phyloP scores from a whole-genome alignment of 2,113 vertebrate genomes.

The Grammomys dolichurus region DNA sequence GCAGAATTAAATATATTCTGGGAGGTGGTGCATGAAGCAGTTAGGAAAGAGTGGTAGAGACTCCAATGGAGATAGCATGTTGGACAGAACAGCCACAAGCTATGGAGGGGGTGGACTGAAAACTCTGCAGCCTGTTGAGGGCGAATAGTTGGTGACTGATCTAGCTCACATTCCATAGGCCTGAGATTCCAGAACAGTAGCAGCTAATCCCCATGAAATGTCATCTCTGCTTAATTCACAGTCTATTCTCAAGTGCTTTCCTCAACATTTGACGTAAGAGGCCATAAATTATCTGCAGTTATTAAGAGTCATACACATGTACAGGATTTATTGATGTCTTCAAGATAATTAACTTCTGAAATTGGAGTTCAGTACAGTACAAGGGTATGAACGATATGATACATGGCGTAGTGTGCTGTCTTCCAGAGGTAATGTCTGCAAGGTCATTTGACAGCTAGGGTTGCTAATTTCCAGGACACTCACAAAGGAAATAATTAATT shows the following conservation, averaged over 20 bases:
- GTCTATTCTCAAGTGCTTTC: conserved; percentile 67
- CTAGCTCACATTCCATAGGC: conserved; percentile 27
- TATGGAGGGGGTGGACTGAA: not conserved
- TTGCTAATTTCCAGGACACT: conserved; percentile 42
- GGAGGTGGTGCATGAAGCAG: not conserved
- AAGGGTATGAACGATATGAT: not conserved
- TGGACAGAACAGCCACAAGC: too few species aligned
- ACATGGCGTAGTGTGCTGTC: not conserved
- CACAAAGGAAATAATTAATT: conserved; percentile 46
- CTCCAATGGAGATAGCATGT: not conserved
- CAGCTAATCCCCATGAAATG: conserved; percentile 79
- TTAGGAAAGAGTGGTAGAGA: not conserved
- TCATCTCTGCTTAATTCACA: conserved; percentile 65
- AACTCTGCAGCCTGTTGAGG: not conserved
- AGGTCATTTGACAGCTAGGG: not conserved
- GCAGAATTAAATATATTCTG: not conserved
- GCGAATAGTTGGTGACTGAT: not conserved
- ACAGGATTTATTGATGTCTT: conserved; percentile 36
- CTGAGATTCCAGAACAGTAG: conserved; percentile 73
- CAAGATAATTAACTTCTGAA: conserved; percentile 27
- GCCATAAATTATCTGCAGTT: conserved; percentile 67
- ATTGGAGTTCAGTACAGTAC: conserved; percentile 15
- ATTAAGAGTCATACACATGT: conserved; percentile 32
- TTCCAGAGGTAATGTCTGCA: not conserved
- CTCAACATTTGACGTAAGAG: conserved; percentile 65